phyloP scores from a whole-genome alignment of 2,113 vertebrate species.

The Argyrosomus japonicus region DNA sequence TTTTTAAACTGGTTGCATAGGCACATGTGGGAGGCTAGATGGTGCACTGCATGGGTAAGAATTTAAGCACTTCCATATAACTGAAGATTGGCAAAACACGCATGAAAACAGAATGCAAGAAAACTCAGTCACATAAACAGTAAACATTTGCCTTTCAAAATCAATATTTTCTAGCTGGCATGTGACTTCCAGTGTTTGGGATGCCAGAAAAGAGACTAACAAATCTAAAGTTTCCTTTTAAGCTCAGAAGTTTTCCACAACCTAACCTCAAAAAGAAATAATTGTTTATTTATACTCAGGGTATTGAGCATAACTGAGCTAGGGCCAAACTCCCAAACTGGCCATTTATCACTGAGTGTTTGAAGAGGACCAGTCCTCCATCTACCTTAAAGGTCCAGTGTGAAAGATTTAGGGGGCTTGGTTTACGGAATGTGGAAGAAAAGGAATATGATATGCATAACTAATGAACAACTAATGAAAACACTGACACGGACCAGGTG shows the following conservation, averaged over 20 bases:
- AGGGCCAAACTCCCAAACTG: not conserved
- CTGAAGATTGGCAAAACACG: not conserved
- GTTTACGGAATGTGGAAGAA: too few species aligned
- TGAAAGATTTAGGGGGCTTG: too few species aligned
- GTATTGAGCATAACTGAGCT: not conserved
- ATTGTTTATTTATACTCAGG: not conserved
- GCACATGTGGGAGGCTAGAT: not conserved
- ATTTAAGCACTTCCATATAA: not conserved
- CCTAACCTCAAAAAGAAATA: not conserved
- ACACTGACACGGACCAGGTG: too few species aligned
- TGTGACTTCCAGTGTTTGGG: not conserved
- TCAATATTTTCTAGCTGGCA: slow-evolving; percentile 10
- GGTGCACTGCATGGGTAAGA: not conserved
- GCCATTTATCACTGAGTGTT: not conserved
- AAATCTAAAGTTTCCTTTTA: slow-evolving; percentile 8
- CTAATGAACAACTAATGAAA: too few species aligned
- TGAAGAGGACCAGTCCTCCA: not conserved
- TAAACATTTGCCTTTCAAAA: not conserved
- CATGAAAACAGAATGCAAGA: not conserved
- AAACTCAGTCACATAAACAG: slow-evolving; percentile 17
- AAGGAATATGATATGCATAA: too few species aligned
- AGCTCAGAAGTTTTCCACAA: not conserved
- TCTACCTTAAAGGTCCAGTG: too few species aligned
- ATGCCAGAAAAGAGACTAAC: not conserved
- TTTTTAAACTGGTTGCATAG: not conserved